Conservation (phyloP, 35 echinoderm and acorn worm genomes). For the Heliocidaris tuberculata region DNA sequence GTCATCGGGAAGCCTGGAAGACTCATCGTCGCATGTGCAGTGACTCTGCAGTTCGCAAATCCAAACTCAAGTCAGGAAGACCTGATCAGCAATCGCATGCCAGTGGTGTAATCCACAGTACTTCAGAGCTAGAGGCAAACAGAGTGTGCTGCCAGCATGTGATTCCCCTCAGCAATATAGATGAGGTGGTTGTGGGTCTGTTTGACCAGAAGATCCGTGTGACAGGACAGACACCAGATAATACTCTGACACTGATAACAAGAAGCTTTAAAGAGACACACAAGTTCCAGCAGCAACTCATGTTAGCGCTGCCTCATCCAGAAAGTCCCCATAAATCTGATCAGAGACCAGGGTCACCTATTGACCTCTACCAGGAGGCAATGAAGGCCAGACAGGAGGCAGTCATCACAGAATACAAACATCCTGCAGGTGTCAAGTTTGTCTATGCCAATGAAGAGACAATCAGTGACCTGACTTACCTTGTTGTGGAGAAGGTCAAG, state of each 20-base stretch:
- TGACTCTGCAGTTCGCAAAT: constrained; percentile 71
- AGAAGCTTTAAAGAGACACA: constrained; percentile 75
- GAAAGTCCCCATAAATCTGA: constrained; percentile 25
- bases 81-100: constrained; percentile 47
- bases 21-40: constrained; percentile 81
- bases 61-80: constrained; percentile 50
- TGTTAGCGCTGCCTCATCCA: constrained; percentile 59
- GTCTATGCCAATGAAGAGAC: constrained; percentile 93
- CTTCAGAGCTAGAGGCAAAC: constrained; percentile 53
- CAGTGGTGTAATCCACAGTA: constrained; percentile 74
- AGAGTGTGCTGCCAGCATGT: constrained; percentile 79
- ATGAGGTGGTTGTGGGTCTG: constrained; percentile 81
- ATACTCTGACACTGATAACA: constrained; percentile 79
- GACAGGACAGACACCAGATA: constrained; percentile 61
- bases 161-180: constrained; percentile 72
- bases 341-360: constrained; percentile 56
- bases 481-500: constrained; percentile 71
- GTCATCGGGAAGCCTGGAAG: constrained; percentile 50
- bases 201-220: constrained; percentile 92
- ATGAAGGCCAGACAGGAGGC: constrained; percentile 48
- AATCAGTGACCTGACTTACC: constrained; percentile 81
- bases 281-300: constrained; percentile 77
- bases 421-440: constrained; percentile 94
- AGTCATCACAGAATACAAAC: constrained; percentile 74
- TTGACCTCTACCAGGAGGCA: constrained; percentile 77